Evolutionary conservation across 2,797 vertebrate genomes (phyloP), one percentile per base, ranked within the genome.

Genomic region (Halcyon leucocephala): DNA sequence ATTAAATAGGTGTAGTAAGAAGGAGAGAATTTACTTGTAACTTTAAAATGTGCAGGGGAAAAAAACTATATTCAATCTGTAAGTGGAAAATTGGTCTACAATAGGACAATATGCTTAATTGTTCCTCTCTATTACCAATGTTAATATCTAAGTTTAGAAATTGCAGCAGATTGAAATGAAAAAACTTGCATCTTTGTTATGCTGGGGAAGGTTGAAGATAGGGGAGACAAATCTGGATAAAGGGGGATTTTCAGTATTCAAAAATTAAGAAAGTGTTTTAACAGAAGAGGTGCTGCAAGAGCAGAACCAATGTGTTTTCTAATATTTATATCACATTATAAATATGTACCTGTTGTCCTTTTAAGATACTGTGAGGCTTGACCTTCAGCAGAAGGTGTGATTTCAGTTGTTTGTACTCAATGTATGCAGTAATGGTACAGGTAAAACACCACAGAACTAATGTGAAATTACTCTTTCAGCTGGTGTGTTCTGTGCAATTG

Each of bases 401-500:
- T 78, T 93, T 93, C 26, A 54, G 10, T 19, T 79, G 35, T 3
- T 54, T 81, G 6, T 82, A 44, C 7, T 28, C 74, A 8, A 8
- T 31, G 14, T 60, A 22, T 9, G 6, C 5, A 33, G 46, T 64
- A 87, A 51, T 49, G 26, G 31, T 93, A 28, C 41, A 76, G 46
- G 9, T 88, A 58, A 78, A 94, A 29, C 6, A 21, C 15, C 1
- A 3, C 16, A 48, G 10, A 82, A 60, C 46, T 96, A 80, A 97
- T 25, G 21, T 76, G 3, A 70, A 64, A 90, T 90, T 93, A 25
- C 73, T 88, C 90, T 97, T 98, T 62, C 97, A 99, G 99, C 99
- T 95, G 99, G 99, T 96, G 99, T 99, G 66, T 99, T 99, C 98
- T 99, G 99, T 98, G 99, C 99, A 86, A 99, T 99, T 64, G 99